Evolutionary conservation across 2,888 invertebrate species (phyloP), one percentile per base, ranked within the genome.

Genomic region (Rhingia rostrata): DNA sequence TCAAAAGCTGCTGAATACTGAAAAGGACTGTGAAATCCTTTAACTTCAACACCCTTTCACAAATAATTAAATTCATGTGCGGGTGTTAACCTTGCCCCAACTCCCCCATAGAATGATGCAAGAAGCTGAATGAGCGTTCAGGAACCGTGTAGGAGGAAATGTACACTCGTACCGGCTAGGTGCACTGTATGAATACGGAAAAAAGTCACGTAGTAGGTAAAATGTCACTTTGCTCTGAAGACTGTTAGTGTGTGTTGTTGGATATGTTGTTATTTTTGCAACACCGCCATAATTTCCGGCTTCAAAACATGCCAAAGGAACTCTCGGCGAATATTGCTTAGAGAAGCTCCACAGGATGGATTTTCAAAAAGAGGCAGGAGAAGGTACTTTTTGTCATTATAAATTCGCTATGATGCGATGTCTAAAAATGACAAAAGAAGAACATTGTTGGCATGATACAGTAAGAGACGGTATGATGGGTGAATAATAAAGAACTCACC

Each of bases 381-480:
- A 47, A 22, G 32, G 51, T 61, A 33, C 51, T 75, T 30, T 60
- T 43, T 60, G 49, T 53, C 75, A 75, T 75, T 67, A 67, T 75
- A 67, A 75, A 75, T 75, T 60, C 67, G 75, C 67, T 67, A 67
- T 75, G 66, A 75, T 75, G 66, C 67, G 66, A 75, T 75, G 66
- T 66, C 66, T 67, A 60, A 67, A 49, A 67, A 66, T 67, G 75
- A 75, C 75, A 75, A 67, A n/a, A 75, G 66, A 60, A 60, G 14
- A 74, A 72, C 14, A 32, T 60, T 60, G 1, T 39, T 39, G 37
- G 6, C 47, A 30, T 73, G 32, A 61, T 33, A 61, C 35, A 45
- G 35, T 45, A n/a, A 41, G 37, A n/a, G 53, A 35, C 32, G 43
- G 43, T 66, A 43, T 58, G 66, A 75, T 6, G 45, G 70, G 49